Evolutionary conservation across 2,113 vertebrate species (phyloP).

Genomic region (Chionis minor): DNA sequence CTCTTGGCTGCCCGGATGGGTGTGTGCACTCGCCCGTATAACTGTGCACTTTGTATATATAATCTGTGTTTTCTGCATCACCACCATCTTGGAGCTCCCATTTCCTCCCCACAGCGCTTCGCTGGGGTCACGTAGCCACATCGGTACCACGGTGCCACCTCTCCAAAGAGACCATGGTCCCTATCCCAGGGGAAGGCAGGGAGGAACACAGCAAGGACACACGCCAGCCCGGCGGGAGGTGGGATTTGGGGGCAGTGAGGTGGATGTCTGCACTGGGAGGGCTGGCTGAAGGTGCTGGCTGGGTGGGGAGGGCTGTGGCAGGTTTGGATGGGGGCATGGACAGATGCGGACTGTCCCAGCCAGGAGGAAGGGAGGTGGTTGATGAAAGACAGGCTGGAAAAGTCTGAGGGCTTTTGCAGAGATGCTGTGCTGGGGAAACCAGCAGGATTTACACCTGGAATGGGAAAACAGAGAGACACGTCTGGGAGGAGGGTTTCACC

Average conservation of each 20-base stretch:
- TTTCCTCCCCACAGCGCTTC: background rate
- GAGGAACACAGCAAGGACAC: accelerated
- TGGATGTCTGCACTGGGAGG: accelerated
- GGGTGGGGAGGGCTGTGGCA: background rate
- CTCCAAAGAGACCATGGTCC: accelerated
- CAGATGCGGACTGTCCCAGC: background rate
- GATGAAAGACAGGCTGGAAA: background rate
- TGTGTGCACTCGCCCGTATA: accelerated
- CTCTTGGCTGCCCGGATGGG: background rate
- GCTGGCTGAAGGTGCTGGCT: background rate
- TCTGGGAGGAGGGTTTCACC: background rate
- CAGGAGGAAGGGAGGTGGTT: background rate
- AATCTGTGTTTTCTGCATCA: background rate
- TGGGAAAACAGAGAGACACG: background rate
- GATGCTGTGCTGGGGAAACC: background rate
- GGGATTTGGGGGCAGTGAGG: background rate
- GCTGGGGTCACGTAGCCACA: accelerated
- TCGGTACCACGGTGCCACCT: background rate
- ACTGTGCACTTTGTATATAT: background rate
- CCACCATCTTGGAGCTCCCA: accelerated
- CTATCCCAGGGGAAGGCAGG: background rate
- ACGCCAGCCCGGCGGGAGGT: accelerated
- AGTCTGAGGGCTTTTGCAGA: background rate
- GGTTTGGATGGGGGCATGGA: accelerated
- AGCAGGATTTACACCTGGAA: background rate